Percentiles rank a stretch among this genome's conserved stretches.
phyloP scores from a whole-genome alignment of 1,140 invertebrate genomes.

The Lasioglossum baleicum region DNA sequence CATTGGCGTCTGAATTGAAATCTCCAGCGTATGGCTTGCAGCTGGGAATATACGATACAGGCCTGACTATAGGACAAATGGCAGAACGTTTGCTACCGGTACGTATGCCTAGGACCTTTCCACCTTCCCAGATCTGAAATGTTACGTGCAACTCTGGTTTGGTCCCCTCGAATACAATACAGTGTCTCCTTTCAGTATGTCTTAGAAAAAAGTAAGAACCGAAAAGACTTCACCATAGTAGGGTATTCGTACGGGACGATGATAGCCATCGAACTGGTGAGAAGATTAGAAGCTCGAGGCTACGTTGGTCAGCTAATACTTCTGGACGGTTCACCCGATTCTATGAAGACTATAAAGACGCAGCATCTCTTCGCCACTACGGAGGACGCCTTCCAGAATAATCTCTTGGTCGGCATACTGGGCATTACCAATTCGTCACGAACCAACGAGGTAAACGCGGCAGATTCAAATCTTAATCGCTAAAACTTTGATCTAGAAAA shows the following conservation, averaged over 20 bases:
- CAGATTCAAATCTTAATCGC: no score
- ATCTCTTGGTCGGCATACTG: conserved; percentile 65
- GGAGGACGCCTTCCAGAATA: conserved; percentile 65
- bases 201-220: conserved; percentile 64
- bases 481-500: no score
- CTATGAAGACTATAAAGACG: conserved; percentile 65
- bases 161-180: neutral
- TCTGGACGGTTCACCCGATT: conserved; percentile 76
- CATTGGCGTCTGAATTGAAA: conserved; percentile 79
- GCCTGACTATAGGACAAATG: conserved; percentile 62
- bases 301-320: conserved; percentile 71
- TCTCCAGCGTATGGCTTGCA: conserved; percentile 84
- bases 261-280: conserved; percentile 74
- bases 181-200: conserved; percentile 60
- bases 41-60: conserved; percentile 63
- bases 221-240: conserved; percentile 73
- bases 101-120: conserved; percentile 41
- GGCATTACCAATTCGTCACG: conserved; percentile 47
- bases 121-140: neutral
- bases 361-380: conserved; percentile 51
- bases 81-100: conserved; percentile 75
- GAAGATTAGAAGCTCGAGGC: conserved; percentile 71
- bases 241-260: conserved; percentile 78
- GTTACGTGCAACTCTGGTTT: no score
- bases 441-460: conserved; percentile 59